Evolutionary conservation across 2,797 vertebrate genomes (phyloP).

Genomic region (Siniperca undulata): DNA sequence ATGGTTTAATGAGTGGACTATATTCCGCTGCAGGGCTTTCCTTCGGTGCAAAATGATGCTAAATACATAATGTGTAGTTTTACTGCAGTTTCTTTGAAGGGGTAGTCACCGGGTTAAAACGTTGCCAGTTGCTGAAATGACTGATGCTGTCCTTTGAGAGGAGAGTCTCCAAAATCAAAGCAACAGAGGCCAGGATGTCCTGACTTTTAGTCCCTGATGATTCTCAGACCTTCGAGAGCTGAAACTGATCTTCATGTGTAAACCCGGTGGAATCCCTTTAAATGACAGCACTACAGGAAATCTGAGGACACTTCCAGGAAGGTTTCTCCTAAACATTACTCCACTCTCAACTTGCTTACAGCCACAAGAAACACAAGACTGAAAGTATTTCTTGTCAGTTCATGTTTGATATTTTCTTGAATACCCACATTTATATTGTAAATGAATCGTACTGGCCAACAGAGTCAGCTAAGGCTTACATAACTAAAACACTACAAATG

Average conservation of each 20-base stretch:
- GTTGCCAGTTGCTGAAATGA: too few species aligned
- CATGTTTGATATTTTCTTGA: not conserved
- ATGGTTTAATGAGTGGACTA: not conserved
- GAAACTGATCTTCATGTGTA: not conserved
- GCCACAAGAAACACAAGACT: not conserved
- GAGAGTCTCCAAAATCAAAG: not conserved
- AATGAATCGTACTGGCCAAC: not conserved
- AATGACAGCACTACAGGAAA: not conserved
- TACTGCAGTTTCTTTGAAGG: too few species aligned
- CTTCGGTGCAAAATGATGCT: not conserved
- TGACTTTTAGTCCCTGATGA: not conserved
- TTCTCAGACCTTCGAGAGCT: not conserved
- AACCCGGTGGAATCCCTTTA: not conserved
- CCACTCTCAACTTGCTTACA: not conserved
- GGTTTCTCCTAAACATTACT: not conserved
- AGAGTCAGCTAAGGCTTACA: not conserved
- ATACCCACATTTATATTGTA: too few species aligned
- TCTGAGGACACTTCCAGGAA: not conserved
- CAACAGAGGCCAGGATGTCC: too few species aligned
- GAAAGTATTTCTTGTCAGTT: not conserved
- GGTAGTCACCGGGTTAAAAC: too few species aligned
- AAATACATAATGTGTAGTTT: too few species aligned
- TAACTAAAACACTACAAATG: not conserved
- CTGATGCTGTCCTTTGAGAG: not conserved
- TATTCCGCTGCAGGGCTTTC: conserved; percentile 8